Evolutionary conservation across 2,888 invertebrate genomes (phyloP).

Genomic region (Serrognathus titanus): DNA sequence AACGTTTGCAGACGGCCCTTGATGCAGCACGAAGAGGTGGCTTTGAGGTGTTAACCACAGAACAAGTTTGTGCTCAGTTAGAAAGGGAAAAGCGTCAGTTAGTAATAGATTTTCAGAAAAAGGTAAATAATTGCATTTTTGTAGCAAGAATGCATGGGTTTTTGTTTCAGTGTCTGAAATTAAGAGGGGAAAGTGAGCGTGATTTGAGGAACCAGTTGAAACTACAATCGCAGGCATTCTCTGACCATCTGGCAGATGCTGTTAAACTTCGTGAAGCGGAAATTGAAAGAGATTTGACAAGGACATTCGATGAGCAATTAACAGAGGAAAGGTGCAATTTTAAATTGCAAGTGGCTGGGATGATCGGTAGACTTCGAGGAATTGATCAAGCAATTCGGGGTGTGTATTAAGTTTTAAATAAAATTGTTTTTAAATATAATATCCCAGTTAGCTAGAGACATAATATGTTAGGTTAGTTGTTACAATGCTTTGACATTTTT

Average conservation of each 20-base stretch:
- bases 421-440: too few relatives aligned
- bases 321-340: conserved; percentile 65
- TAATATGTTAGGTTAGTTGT: conserved; percentile 9
- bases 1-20: conserved; percentile 62
- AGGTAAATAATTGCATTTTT: conserved; percentile 49
- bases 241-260: conserved; percentile 74
- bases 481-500: conserved; percentile 2
- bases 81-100: conserved; percentile 65
- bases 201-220: conserved; percentile 76
- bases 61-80: conserved; percentile 67
- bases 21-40: conserved; percentile 59
- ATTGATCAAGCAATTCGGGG: conserved; percentile 74
- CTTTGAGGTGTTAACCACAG: conserved; percentile 42
- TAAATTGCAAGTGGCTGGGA: conserved; percentile 67
- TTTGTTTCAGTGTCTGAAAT: conserved; percentile 57
- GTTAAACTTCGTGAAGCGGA: conserved; percentile 55
- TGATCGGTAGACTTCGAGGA: conserved; percentile 72
- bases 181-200: conserved; percentile 65
- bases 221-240: conserved; percentile 81
- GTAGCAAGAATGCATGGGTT: neutral
- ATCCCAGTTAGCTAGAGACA: too few relatives aligned
- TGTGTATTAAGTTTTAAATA: conserved; percentile 40
- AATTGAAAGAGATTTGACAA: conserved; percentile 52
- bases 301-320: conserved; percentile 64
- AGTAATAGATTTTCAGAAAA: conserved; percentile 68